phyloP scores from a whole-genome alignment of 2,113 vertebrate genomes.

The Thinocorus orbignyianus region DNA sequence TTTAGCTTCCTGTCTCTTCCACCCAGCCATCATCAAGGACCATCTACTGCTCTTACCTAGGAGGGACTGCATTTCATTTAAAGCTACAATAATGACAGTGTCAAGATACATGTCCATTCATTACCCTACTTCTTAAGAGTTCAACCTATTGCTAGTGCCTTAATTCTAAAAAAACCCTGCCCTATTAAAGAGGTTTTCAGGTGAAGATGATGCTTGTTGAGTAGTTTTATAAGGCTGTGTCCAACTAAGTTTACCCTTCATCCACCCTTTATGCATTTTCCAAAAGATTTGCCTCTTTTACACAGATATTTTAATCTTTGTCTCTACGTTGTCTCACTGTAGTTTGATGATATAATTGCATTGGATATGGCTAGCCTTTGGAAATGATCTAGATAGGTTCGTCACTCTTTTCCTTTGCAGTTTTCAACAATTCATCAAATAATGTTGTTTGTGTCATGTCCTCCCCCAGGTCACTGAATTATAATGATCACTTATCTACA shows the following conservation, averaged over 20 bases:
- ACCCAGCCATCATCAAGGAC: neutral
- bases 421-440: neutral
- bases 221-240: neutral
- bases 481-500: conserved; percentile 13
- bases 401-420: neutral
- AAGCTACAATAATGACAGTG: neutral
- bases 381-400: neutral
- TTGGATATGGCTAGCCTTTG: neutral
- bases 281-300: neutral
- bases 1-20: neutral
- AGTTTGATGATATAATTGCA: neutral
- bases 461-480: neutral
- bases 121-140: neutral
- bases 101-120: neutral
- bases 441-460: neutral
- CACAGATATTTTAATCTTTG: neutral
- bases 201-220: neutral
- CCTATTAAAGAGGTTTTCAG: neutral
- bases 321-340: neutral
- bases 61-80: neutral
- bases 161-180: neutral
- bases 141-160: neutral
- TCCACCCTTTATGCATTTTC: neutral
- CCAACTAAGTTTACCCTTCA: neutral
- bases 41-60: neutral